A percentile compares a stretch with the other conserved stretches of the same genome.
Conservation (phyloP, 2,888 invertebrate genomes). For the Panzeria rudis region DNA sequence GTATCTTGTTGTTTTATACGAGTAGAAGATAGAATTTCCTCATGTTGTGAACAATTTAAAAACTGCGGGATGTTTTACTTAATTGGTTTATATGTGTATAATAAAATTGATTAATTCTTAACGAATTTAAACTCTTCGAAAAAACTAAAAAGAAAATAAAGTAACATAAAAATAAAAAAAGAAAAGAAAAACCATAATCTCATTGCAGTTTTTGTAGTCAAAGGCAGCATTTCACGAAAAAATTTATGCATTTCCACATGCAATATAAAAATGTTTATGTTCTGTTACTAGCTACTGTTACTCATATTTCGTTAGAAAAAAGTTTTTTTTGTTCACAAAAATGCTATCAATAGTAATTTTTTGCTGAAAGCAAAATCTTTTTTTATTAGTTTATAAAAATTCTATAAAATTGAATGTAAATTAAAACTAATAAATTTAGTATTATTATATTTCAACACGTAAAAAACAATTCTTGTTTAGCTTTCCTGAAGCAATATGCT, state of each 20-base stretch:
- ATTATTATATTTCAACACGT: too few relatives aligned
- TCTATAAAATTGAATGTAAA: too few relatives aligned
- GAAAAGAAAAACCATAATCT: not conserved
- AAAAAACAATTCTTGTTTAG: too few relatives aligned
- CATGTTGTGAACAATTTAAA: conserved; percentile 72
- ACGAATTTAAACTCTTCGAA: conserved; percentile 42
- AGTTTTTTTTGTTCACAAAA: not conserved
- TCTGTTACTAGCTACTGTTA: not conserved
- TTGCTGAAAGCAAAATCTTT: too few relatives aligned
- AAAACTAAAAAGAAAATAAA: not conserved
- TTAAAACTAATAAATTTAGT: too few relatives aligned
- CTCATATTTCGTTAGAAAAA: conserved; percentile 7
- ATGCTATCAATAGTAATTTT: too few relatives aligned
- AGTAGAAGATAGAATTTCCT: conserved; percentile 69
- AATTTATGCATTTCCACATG: conserved; percentile 18
- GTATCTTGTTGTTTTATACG: not conserved
- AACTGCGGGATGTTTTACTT: conserved; percentile 72
- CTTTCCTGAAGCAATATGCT: too few relatives aligned
- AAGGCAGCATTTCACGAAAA: not conserved
- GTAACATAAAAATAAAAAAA: not conserved
- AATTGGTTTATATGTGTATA: conserved; percentile 70
- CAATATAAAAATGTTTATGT: conserved; percentile 9
- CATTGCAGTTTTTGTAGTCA: conserved; percentile 3
- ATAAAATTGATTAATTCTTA: conserved; percentile 69
- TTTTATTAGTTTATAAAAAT: too few relatives aligned